Conservation (phyloP, 2,113 vertebrate species). For the Vidua chalybeata region DNA sequence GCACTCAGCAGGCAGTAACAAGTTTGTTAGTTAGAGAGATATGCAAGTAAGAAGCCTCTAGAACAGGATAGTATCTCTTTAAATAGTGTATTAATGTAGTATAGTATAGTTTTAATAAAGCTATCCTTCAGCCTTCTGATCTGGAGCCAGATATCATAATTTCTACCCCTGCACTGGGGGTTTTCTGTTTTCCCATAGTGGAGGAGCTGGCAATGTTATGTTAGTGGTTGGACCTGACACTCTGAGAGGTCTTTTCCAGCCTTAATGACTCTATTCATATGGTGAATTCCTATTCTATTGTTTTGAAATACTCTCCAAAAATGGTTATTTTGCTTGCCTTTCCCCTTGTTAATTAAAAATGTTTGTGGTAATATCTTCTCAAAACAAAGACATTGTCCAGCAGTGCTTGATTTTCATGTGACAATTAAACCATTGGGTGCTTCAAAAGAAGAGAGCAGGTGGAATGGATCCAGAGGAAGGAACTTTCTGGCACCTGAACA, state of each 20-base stretch:
- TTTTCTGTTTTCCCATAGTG: too few relatives aligned
- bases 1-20: too few relatives aligned
- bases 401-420: neutral
- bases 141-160: too few relatives aligned
- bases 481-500: neutral
- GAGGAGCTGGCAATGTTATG: neutral
- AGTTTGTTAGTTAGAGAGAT: too few relatives aligned
- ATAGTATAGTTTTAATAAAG: too few relatives aligned
- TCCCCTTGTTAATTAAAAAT: neutral
- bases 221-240: too few relatives aligned
- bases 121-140: too few relatives aligned
- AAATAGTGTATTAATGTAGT: too few relatives aligned
- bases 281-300: neutral
- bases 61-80: too few relatives aligned
- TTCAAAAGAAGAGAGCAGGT: neutral
- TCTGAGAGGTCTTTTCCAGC: neutral
- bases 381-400: neutral
- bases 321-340: neutral
- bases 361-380: neutral
- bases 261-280: neutral
- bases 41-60: too few relatives aligned
- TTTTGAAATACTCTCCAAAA: neutral
- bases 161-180: too few relatives aligned
- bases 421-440: neutral
- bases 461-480: neutral